A percentile compares a stretch with the other conserved stretches of the same genome.
Conservation (phyloP, 2,113 vertebrate species). For the Aspidoscelis tigris region DNA sequence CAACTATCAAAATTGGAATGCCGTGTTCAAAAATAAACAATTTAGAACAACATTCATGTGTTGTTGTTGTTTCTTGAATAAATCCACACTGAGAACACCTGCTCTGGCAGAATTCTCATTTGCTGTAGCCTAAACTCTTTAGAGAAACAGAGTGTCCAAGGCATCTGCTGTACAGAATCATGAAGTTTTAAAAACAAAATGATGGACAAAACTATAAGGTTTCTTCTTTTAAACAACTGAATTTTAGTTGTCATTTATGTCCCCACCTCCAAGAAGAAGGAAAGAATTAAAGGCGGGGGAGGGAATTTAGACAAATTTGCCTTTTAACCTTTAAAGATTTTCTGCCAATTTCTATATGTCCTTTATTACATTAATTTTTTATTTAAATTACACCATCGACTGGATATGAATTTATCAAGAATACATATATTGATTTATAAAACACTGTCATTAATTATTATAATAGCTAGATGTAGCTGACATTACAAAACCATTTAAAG, state of each 20-base stretch:
- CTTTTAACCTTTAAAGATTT: conserved; percentile 86
- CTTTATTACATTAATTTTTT: conserved; percentile 89
- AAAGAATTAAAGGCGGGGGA: conserved; percentile 10
- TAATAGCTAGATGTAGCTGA: conserved; percentile 93
- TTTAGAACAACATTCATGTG: conserved; percentile 27
- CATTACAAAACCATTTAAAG: conserved; percentile 95
- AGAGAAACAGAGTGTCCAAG: conserved; percentile 13
- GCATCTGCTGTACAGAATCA: conserved; percentile 32
- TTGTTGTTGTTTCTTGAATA: conserved; percentile 18
- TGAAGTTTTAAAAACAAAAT: conserved; percentile 38
- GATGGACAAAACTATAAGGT: conserved; percentile 53
- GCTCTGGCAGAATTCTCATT: conserved; percentile 42
- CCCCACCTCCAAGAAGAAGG: conserved; percentile 59
- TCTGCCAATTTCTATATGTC: conserved; percentile 80
- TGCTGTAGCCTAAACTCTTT: conserved; percentile 38
- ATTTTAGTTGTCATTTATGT: conserved; percentile 61
- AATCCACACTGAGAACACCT: conserved; percentile 35
- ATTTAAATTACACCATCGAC: conserved; percentile 94
- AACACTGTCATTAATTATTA: conserved; percentile 97
- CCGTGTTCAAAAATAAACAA: conserved; percentile 20
- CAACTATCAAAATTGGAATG: conserved; percentile 41
- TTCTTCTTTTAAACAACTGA: conserved; percentile 49
- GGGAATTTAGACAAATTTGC: conserved; percentile 83
- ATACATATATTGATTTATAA: conserved; percentile 94
- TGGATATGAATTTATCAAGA: conserved; percentile 92